A percentile compares a stretch with the other conserved stretches of the same genome.
phyloP scores from a whole-genome alignment of 2,888 invertebrate species.

The Aleiodes testaceus region DNA sequence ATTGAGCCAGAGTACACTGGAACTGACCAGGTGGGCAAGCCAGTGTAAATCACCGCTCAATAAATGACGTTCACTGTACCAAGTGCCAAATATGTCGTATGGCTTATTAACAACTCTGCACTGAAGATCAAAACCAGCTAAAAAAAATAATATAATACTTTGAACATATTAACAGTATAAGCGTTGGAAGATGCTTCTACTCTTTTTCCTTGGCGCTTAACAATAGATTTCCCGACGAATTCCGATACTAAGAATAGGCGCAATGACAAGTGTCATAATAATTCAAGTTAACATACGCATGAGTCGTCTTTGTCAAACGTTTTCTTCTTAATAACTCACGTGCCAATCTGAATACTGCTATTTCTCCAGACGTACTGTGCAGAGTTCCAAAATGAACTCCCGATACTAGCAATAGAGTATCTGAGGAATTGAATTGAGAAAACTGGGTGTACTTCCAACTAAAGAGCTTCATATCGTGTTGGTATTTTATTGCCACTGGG shows the following conservation, averaged over 20 bases:
- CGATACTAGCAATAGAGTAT: conserved; percentile 86
- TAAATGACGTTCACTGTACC: conserved; percentile 88
- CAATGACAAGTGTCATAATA: not conserved
- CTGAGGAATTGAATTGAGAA: conserved; percentile 88
- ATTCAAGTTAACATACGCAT: conserved; percentile 1
- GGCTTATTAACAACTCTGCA: conserved; percentile 87
- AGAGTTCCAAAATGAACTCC: conserved; percentile 87
- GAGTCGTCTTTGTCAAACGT: not conserved
- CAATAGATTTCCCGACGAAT: not conserved
- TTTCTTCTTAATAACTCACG: conserved; percentile 71
- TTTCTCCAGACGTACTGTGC: conserved; percentile 88
- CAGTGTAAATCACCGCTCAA: conserved; percentile 88
- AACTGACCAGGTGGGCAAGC: conserved; percentile 83
- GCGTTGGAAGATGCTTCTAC: conserved; percentile 36
- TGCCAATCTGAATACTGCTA: conserved; percentile 86
- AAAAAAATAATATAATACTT: conserved; percentile 18
- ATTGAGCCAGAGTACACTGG: conserved; percentile 85
- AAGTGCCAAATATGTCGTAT: conserved; percentile 91
- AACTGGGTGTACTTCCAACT: conserved; percentile 92
- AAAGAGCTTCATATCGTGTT: conserved; percentile 85
- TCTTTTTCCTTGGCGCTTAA: conserved; percentile 41
- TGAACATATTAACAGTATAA: not conserved
- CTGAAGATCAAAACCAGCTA: conserved; percentile 81
- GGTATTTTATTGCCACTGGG: conserved; percentile 81
- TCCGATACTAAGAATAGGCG: not conserved